These are phyloP conservation scores for Liasis olivaceus DNA, from an alignment of 2,797 vertebrate species.

Conservation along the genomic window DNA sequence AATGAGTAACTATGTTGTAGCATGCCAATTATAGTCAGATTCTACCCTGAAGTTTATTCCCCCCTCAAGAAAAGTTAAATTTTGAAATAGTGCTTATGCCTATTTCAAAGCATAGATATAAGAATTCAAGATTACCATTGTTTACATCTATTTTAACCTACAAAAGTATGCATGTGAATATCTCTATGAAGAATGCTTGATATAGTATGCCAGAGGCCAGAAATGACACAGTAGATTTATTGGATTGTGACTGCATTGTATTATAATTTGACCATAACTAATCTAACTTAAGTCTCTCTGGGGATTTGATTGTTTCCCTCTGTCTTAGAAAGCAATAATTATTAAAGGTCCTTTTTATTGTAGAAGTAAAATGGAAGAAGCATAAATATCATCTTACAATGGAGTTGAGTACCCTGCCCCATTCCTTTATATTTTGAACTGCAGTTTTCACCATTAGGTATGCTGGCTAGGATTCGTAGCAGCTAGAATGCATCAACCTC, in stretches of 20 bases:
- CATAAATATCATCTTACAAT: background rate
- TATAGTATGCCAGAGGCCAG: background rate
- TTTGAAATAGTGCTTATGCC: background rate
- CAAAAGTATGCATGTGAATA: background rate
- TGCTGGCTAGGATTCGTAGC: background rate
- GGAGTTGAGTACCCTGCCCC: background rate
- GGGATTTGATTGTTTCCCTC: background rate
- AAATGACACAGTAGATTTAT: background rate
- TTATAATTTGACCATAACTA: background rate
- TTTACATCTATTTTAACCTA: background rate
- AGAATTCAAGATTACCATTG: background rate
- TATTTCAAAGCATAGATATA: background rate
- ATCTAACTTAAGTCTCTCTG: background rate
- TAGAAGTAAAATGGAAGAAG: background rate
- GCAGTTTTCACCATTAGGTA: background rate
- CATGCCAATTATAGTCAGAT: background rate
- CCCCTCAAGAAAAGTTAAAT: background rate
- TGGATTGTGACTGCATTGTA: background rate
- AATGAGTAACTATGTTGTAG: background rate
- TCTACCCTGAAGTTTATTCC: background rate
- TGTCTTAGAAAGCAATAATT: background rate
- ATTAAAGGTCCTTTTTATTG: background rate
- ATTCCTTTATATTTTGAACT: background rate
- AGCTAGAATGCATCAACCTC: background rate
- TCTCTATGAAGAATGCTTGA: background rate